A percentile compares a stretch with the other conserved stretches of the same genome.
Evolutionary conservation across 2,888 invertebrate genomes (phyloP).

Genomic region (Eupithecia centaureata): DNA sequence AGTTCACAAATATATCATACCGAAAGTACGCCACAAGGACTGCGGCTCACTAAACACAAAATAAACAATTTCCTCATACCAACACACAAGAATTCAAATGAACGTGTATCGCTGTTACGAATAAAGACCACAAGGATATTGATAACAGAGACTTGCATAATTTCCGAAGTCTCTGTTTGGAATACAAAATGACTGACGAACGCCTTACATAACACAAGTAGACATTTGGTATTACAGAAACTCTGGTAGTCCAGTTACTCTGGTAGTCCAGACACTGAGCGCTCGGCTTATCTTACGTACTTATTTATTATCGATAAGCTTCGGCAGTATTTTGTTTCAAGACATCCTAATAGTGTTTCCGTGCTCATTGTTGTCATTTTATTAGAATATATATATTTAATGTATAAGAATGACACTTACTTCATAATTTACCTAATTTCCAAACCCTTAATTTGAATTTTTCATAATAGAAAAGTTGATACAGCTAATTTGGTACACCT

Average conservation of each 20-base stretch:
- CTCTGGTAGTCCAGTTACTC: neutral
- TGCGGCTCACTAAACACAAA: constrained; percentile 68
- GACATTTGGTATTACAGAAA: neutral
- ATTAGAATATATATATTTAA: constrained; percentile 56
- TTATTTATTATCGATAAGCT: constrained; percentile 68
- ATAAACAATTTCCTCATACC: constrained; percentile 60
- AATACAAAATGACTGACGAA: constrained; percentile 72
- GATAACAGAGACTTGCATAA: constrained; percentile 57
- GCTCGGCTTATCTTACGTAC: constrained; percentile 67
- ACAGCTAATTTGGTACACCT: constrained; percentile 82
- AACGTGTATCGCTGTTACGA: constrained; percentile 80
- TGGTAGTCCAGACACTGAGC: constrained; percentile 44
- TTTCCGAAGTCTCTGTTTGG: constrained; percentile 57
- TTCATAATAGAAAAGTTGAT: constrained; percentile 81
- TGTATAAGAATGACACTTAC: constrained; percentile 76
- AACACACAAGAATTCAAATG: constrained; percentile 67
- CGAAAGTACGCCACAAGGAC: constrained; percentile 66
- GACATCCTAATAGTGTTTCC: constrained; percentile 80
- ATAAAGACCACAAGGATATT: constrained; percentile 84
- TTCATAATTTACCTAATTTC: constrained; percentile 76
- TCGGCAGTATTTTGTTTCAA: constrained; percentile 78
- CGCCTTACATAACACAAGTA: constrained; percentile 31
- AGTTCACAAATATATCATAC: constrained; percentile 81
- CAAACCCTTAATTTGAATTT: constrained; percentile 73
- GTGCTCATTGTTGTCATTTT: constrained; percentile 77